These are phyloP conservation scores for Zosterops japonicus DNA, from an alignment of 2,113 vertebrate genomes.

Conservation along the genomic window DNA sequence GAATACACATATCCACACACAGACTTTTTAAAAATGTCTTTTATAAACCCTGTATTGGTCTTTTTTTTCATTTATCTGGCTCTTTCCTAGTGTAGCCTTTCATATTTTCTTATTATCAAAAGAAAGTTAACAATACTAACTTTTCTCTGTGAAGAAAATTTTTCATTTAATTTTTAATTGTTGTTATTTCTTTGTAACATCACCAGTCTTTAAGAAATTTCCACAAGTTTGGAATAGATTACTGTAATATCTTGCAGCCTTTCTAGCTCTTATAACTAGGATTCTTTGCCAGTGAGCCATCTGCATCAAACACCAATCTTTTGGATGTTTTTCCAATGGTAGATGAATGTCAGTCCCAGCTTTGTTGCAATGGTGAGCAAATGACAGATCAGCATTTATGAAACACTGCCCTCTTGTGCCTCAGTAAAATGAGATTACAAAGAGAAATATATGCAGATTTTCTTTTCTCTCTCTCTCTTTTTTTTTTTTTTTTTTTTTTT, in stretches of 20 bases:
- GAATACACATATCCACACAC: not conserved
- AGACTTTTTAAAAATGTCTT: not conserved
- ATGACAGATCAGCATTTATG: constrained; percentile 6
- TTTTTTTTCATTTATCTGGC: not conserved
- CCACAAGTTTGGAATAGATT: not conserved
- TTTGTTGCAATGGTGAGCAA: not conserved
- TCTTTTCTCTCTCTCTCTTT: fast-evolving
- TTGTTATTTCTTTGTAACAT: not conserved
- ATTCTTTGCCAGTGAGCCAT: not conserved
- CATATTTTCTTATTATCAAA: not conserved
- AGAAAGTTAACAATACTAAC: not conserved
- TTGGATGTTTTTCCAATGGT: not conserved
- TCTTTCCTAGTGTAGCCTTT: not conserved
- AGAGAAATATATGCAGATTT: not conserved
- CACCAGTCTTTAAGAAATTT: not conserved
- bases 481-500: too few species aligned
- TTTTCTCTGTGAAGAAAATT: not conserved
- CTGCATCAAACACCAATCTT: not conserved
- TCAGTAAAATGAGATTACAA: not conserved
- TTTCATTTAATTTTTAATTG: not conserved
- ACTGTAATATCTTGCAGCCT: not conserved
- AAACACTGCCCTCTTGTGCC: constrained; percentile 54
- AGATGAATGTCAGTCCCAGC: not conserved
- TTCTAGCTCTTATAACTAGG: not conserved
- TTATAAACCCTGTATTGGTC: not conserved